A percentile compares a stretch with the other conserved stretches of the same genome.
These are phyloP conservation scores for Clarias gariepinus DNA, from an alignment of 2,113 vertebrate genomes.

Conservation along the genomic window DNA sequence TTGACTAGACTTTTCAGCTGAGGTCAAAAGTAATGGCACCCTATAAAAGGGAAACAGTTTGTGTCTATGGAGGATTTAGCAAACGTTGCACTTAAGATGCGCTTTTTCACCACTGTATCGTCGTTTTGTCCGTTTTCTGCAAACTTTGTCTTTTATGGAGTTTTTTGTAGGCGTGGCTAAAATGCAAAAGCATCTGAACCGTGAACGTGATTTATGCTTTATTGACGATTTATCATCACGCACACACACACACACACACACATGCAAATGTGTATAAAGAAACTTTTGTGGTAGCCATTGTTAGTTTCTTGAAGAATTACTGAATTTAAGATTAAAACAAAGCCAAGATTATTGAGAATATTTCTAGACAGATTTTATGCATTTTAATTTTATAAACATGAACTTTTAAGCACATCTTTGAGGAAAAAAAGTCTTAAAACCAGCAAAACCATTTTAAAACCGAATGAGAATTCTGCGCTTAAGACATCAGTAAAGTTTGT, in stretches of 20 bases:
- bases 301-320: background rate
- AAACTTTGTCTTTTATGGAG: background rate
- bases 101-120: background rate
- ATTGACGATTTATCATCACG: background rate
- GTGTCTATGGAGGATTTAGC: background rate
- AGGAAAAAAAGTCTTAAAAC: too few species aligned
- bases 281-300: background rate
- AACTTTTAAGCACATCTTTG: too few species aligned
- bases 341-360: too few species aligned
- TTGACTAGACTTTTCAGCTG: background rate
- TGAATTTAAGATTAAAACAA: too few species aligned
- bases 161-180: background rate
- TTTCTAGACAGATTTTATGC: too few species aligned
- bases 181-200: background rate
- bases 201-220: background rate
- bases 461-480: too few species aligned
- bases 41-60: background rate
- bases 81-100: too few species aligned
- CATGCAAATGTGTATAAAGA: background rate
- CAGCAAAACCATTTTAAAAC: too few species aligned
- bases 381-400: too few species aligned
- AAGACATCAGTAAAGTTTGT: too few species aligned
- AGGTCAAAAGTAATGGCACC: background rate
- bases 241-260: background rate
- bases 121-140: background rate